phyloP scores from a whole-genome alignment of 2,797 vertebrate species.

The Avahi laniger region DNA sequence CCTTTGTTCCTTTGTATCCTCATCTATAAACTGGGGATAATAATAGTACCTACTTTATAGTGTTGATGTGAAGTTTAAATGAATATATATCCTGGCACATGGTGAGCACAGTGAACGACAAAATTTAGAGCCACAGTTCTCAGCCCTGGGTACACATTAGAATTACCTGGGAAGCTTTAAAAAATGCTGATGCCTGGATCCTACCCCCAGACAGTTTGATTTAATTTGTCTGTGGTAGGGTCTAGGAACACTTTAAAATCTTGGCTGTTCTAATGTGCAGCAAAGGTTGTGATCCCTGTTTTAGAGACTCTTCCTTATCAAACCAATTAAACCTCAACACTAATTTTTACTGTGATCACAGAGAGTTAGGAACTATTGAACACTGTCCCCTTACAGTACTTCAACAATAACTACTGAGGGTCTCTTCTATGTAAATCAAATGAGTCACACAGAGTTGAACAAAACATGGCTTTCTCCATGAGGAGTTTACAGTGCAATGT shows the following conservation, averaged over 20 bases:
- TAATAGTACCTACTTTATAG: neutral
- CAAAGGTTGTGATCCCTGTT: neutral
- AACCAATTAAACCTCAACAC: neutral
- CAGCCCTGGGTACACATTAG: neutral
- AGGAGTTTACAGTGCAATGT: neutral
- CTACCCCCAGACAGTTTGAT: neutral
- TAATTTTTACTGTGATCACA: neutral
- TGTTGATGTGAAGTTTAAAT: neutral
- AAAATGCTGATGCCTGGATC: neutral
- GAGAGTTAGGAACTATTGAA: neutral
- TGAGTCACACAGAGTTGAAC: neutral
- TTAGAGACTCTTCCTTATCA: slow-evolving; percentile 7
- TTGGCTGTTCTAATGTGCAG: neutral
- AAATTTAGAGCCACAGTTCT: neutral
- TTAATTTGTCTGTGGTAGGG: neutral
- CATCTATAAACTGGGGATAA: neutral
- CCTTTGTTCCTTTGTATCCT: neutral
- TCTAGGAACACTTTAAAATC: neutral
- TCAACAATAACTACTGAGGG: neutral
- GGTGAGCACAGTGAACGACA: neutral
- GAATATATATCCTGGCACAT: neutral
- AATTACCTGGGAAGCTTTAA: neutral
- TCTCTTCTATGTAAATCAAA: neutral
- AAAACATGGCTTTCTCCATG: neutral
- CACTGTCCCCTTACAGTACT: neutral